These are phyloP conservation scores for Mesorhabditis sp. DNA, from an alignment of 2,888 invertebrate species.

Conservation along the genomic window DNA sequence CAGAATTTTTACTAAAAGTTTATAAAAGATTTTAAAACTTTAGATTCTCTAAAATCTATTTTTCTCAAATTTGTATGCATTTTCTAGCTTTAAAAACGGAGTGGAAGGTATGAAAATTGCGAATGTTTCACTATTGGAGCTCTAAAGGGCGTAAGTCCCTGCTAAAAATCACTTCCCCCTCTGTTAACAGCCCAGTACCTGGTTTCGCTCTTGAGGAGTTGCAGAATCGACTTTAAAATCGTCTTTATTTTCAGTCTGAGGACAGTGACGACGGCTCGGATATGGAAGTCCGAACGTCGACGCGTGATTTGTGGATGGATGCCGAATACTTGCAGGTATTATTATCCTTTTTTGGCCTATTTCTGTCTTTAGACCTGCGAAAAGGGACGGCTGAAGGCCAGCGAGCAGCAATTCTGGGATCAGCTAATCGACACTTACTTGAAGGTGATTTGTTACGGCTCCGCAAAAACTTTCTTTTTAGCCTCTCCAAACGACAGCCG, in stretches of 20 bases:
- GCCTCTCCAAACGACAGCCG: conserved; percentile 46
- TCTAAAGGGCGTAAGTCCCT: too few relatives aligned
- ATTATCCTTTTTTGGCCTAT: neutral
- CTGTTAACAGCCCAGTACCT: too few relatives aligned
- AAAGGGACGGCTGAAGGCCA: conserved; percentile 49
- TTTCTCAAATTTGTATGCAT: too few relatives aligned
- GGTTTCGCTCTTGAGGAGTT: too few relatives aligned
- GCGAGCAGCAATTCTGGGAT: conserved; percentile 66
- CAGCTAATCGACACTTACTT: conserved; percentile 56
- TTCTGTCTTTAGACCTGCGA: conserved; percentile 31
- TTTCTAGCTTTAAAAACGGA: too few relatives aligned
- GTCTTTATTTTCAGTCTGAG: neutral
- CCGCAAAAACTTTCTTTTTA: conserved; percentile 19
- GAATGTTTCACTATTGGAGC: too few relatives aligned
- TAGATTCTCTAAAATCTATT: too few relatives aligned
- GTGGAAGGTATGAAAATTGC: too few relatives aligned
- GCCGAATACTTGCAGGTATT: conserved; percentile 34
- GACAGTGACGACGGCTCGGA: neutral
- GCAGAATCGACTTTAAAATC: neutral
- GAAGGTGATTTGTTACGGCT: conserved; percentile 27
- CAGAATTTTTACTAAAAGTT: too few relatives aligned
- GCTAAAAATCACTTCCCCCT: too few relatives aligned
- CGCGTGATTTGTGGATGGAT: conserved; percentile 45
- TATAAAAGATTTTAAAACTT: too few relatives aligned
- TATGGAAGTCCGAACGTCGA: neutral